phyloP scores from a whole-genome alignment of 2,113 vertebrate genomes.

The Perccottus glenii region DNA sequence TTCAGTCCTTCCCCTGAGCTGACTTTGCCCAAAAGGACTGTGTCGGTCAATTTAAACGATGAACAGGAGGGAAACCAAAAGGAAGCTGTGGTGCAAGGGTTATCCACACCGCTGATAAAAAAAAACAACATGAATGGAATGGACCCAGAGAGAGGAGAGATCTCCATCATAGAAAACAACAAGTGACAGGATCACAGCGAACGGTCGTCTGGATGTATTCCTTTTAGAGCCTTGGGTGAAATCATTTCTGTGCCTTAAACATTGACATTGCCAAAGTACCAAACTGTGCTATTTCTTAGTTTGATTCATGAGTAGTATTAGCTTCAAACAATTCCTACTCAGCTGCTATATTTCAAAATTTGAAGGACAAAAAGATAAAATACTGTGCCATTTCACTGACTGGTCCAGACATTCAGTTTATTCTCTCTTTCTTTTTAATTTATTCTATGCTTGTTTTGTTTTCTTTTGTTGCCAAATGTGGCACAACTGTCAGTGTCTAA shows the following conservation, averaged over 20 bases:
- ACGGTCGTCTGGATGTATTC: slow-evolving; percentile 9
- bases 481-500: too few relatives aligned
- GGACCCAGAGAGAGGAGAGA: slow-evolving; percentile 84
- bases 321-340: too few relatives aligned
- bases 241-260: slow-evolving; percentile 52
- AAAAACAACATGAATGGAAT: slow-evolving; percentile 88
- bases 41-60: slow-evolving; percentile 84
- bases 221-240: neutral
- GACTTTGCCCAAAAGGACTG: slow-evolving; percentile 85
- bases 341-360: too few relatives aligned
- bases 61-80: slow-evolving; percentile 70
- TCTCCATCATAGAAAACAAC: slow-evolving; percentile 88
- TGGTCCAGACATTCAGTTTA: too few relatives aligned
- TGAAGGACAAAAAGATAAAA: too few relatives aligned
- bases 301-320: neutral
- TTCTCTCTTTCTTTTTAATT: too few relatives aligned
- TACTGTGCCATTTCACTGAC: too few relatives aligned
- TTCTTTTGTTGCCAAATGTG: too few relatives aligned
- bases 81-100: slow-evolving; percentile 62
- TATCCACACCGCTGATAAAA: slow-evolving; percentile 63
- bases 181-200: slow-evolving; percentile 70
- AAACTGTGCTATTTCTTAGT: neutral
- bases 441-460: too few relatives aligned
- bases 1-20: slow-evolving; percentile 84
- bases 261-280: neutral